phyloP scores from a whole-genome alignment of 2,888 invertebrate genomes.

The Microplitis manilae region DNA sequence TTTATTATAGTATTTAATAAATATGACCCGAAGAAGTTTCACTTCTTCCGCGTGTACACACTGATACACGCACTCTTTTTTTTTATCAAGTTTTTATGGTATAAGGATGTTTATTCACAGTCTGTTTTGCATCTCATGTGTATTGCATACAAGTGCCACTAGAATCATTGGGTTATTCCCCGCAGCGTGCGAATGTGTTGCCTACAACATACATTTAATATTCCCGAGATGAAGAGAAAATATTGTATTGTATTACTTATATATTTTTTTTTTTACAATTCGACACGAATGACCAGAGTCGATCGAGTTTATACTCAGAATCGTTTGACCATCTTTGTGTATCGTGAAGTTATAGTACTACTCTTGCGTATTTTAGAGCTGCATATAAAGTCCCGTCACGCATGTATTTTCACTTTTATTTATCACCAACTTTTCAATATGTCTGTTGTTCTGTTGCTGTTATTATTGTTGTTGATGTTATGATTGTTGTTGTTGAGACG shows the following conservation, averaged over 20 bases:
- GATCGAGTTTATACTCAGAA: neutral
- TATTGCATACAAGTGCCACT: slow-evolving; percentile 12
- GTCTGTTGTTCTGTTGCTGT: neutral
- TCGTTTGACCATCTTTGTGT: slow-evolving; percentile 15
- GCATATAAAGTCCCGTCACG: slow-evolving; percentile 21
- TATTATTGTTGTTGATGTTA: neutral
- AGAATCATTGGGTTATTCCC: neutral
- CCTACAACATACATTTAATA: slow-evolving; percentile 2
- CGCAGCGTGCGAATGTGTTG: slow-evolving; percentile 11
- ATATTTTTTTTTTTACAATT: neutral
- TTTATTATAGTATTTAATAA: no score
- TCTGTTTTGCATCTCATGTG: slow-evolving; percentile 16
- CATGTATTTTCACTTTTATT: slow-evolving; percentile 20
- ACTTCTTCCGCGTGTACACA: no score
- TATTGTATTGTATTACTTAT: neutral
- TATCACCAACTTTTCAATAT: slow-evolving; percentile 4
- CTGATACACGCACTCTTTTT: no score
- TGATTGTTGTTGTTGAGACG: slow-evolving; percentile 7
- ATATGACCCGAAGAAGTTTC: no score
- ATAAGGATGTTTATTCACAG: slow-evolving; percentile 3
- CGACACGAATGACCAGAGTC: slow-evolving; percentile 8
- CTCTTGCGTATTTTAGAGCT: neutral
- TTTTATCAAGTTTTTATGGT: neutral
- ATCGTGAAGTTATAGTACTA: neutral
- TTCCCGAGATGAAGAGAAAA: neutral